A percentile compares a stretch with the other conserved stretches of the same genome.
Conservation (phyloP, 2,113 vertebrate species). For the Xyliphius kryptos region DNA sequence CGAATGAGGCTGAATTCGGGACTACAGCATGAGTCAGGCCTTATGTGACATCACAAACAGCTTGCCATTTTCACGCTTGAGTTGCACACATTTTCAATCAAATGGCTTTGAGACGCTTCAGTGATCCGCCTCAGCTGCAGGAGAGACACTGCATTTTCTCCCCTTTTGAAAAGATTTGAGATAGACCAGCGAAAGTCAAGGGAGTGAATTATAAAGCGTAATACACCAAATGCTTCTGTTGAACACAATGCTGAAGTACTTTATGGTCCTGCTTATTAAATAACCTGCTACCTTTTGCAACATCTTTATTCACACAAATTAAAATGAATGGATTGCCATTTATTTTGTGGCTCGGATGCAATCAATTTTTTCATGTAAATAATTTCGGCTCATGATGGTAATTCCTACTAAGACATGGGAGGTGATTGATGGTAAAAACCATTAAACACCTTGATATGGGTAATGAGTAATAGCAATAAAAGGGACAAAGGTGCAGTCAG, state of each 20-base stretch:
- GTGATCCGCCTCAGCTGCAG: conserved; percentile 40
- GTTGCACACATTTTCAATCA: conserved; percentile 47
- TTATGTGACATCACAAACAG: conserved; percentile 47
- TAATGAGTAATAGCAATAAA: conserved; percentile 28
- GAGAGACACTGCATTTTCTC: conserved; percentile 44
- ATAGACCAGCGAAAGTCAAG: conserved; percentile 34
- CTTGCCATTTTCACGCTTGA: conserved; percentile 46
- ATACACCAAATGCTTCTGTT: conserved; percentile 23
- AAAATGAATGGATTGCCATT: conserved; percentile 7
- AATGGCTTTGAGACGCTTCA: conserved; percentile 47
- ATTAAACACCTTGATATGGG: conserved; percentile 28
- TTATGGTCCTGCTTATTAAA: conserved; percentile 27
- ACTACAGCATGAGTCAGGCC: conserved; percentile 42
- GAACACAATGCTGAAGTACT: conserved; percentile 16
- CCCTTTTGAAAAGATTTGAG: conserved; percentile 39
- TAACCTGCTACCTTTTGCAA: conserved; percentile 17
- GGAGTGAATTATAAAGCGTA: conserved; percentile 38
- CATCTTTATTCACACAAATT: no score
- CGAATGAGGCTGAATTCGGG: conserved; percentile 28
- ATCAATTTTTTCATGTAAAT: no score
- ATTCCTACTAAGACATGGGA: no score
- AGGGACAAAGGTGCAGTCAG: conserved; percentile 3
- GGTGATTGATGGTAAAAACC: conserved; percentile 29
- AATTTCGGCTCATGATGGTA: no score
- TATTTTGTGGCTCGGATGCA: conserved; percentile 5